Base-by-base conservation (phyloP, 2,888 invertebrate species). In the Harmothoe impar region DNA sequence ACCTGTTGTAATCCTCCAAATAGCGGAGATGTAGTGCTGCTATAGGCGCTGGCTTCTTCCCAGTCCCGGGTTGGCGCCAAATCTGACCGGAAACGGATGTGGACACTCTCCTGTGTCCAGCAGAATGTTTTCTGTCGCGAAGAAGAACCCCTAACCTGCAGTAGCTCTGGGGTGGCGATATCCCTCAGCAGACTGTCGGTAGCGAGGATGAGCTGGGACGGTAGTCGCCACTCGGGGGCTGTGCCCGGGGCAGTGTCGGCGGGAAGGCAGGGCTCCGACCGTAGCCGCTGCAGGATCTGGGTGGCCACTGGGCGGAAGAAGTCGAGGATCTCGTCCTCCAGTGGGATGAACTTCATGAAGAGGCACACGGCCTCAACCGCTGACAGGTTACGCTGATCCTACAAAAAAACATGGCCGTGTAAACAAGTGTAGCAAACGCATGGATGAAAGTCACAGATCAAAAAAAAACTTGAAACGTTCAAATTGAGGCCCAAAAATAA, bases 291-390 rank as follows among this genome's bases (percentile, higher is more conserved):
- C 68, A 95, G 92, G 84, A 95, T 95, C 89, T 94, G 94, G 5
- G 94, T 91, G 0, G 95, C 94, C 15, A 95, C 95, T 7, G 95
- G 95, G 86, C 93, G 93, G 93, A 95, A 95, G 93, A 95, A 95
- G 89, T 95, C 95, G 25, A 95, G 92, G 25, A 95, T 94, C 91
- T 95, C 95, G 91, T 94, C 95, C 91, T 95, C 94, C 92, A 94
- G 92, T 5, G 95, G 95, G 20, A 95, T 94, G 93, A 95, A 95
- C 93, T 95, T 94, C 25, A 95, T 93, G 92, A 94, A 95, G 51
- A 92, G 72, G 29, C 93, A 93, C 25, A 95, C 93, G 0, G 95
- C 95, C 89, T 94, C 94, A 35, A 95, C 91, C 29, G 92, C 92
- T 20, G 89, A 68, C 90, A 94, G 93, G 25, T 94, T 94, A 68